Base-by-base conservation (phyloP, 2,888 invertebrate genomes). In the Kryphioiulus occultus region DNA sequence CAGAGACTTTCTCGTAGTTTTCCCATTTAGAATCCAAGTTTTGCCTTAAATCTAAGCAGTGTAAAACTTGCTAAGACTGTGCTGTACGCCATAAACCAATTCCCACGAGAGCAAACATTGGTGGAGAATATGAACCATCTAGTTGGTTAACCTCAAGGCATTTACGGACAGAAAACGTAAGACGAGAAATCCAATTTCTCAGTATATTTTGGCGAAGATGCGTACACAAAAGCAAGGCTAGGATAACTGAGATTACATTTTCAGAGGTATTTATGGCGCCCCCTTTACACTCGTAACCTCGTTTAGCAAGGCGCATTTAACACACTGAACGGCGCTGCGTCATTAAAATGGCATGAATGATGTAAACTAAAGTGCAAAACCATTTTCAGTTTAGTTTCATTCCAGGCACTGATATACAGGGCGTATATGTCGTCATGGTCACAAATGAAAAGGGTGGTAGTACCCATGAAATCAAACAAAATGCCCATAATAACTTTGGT, bases 171-270 rank as follows among this genome's bases (percentile, higher is more conserved):
- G 15, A 7, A 26, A 0, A 22, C 22, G 9, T 78, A 1, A 78
- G 78, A 30, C 15, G 78, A 78, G 26, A 78, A 78, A 78, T 78
- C 78, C 78, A 78, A 30, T 78, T 78, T 78, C 78, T 78, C 30
- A 4, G 30, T 26, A 78, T 30, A 78, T 78, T 78, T 78, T 30
- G 19, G 26, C 78, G 26, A 78, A 30, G 15, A 78, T 78, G 59
- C 22, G 4, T 30, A 78, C 78, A 78, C 26, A 78, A 78, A 78
- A 78, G 30, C 78, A 3, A 30, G 30, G 15, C 26, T 30, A 78
- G 26, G 26, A 15, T 78, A 78, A 78, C 78, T 78, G 30, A 78
- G 26, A 78, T 78, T 78, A 26, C 30, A 78, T 30, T 12, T 78
- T 30, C 3, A 4, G 22, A 59, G n/a, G n/a, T 53, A 53, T 53